Percentiles rank a stretch among this genome's conserved stretches.
Evolutionary conservation across 1,140 invertebrate genomes (phyloP).

Genomic region (Pinna nobilis): DNA sequence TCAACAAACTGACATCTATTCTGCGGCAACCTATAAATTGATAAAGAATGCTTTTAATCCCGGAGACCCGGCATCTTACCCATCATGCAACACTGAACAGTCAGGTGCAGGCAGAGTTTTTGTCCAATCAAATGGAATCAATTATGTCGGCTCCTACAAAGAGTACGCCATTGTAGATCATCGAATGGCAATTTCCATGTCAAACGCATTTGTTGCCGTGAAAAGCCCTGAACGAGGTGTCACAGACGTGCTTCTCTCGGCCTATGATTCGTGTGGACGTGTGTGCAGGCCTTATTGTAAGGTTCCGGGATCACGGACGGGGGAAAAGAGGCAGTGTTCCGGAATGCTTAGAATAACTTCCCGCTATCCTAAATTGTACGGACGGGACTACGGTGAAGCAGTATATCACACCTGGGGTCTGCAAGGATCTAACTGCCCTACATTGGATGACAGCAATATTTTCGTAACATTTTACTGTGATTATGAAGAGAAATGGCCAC

Average conservation of each 20-base stretch:
- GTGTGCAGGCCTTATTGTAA: conserved; percentile 63
- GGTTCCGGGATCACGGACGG: conserved; percentile 39
- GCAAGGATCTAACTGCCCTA: conserved; percentile 53
- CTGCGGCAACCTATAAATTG: conserved; percentile 43
- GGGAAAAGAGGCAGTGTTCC: conserved; percentile 52
- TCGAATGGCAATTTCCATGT: conserved; percentile 57
- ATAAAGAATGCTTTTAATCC: conserved; percentile 32
- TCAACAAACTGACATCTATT: conserved; percentile 56
- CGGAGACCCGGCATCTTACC: conserved; percentile 40
- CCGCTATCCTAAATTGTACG: conserved; percentile 48
- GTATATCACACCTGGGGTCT: conserved; percentile 58
- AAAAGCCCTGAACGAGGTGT: conserved; percentile 45
- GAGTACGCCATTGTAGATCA: conserved; percentile 66
- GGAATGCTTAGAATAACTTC: conserved; percentile 56
- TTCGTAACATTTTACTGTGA: conserved; percentile 67
- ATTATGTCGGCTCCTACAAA: conserved; percentile 66
- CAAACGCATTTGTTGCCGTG: conserved; percentile 61
- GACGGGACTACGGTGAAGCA: conserved; percentile 58
- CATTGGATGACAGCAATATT: conserved; percentile 48
- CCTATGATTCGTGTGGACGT: conserved; percentile 65
- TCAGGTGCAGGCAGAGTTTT: conserved; percentile 54
- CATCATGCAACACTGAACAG: conserved; percentile 31
- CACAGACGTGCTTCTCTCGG: conserved; percentile 54
- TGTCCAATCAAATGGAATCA: conserved; percentile 60
- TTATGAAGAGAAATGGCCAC: conserved; percentile 59